Base-by-base conservation (phyloP, 2,113 vertebrate species). In the Mesitornis unicolor region DNA sequence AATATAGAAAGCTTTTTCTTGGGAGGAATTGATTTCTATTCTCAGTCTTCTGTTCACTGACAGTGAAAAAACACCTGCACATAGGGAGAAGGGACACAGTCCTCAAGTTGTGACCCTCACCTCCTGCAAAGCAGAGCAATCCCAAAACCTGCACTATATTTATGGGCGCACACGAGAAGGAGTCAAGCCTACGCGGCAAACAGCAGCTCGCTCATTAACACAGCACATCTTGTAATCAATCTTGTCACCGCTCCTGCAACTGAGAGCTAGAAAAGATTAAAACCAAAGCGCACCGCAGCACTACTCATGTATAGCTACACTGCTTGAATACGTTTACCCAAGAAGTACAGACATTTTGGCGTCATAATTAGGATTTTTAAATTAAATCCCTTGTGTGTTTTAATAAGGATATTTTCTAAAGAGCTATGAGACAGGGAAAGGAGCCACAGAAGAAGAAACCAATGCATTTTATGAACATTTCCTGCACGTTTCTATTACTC, bases 251-350 rank as follows among this genome's bases (percentile, higher is more conserved):
- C 8, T 68, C 29, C 53, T 45, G 6, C 18, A 50, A 28, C 3
- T 17, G 17, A 54, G 38, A 51, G 29, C 13, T 36, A 17, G 3
- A 16, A 26, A 42, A 57, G 38, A 63, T 2, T 50, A 36, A 59
- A 33, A 25, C 2, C 33, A 13, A 60, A 10, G 16, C 5, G 13
- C 35, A 7, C 22, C 0, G 11, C 50, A 45, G 63, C 16, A 7
- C n/a, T 24, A 40, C 19, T 33, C 26, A 11, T 2, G 3, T 2
- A 2, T 0, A 14, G 22, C 2, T 36, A 43, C 13, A 8, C 20
- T 8, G 28, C 8, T 42, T 4, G 21, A 53, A 40, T 28, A 36
- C 16, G 48, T 16, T 15, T 42, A 8, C 7, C 31, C 42, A 11
- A 38, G 21, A 8, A 74, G 16, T 6, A 40, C 20, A 28, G 25